Base-by-base conservation (phyloP, 2,797 vertebrate genomes). In the Cetoscarus ocellatus region DNA sequence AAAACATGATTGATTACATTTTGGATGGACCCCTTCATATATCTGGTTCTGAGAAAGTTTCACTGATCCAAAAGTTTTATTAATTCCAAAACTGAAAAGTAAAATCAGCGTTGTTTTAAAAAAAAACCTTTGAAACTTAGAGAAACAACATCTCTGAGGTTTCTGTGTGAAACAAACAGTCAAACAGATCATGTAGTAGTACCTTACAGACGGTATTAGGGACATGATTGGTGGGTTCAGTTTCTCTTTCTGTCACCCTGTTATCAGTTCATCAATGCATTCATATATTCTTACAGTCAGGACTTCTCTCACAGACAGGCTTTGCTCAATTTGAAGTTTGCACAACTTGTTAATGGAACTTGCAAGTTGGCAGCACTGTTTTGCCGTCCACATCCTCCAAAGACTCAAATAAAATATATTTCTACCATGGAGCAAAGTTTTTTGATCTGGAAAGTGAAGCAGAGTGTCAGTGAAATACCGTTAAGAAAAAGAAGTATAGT, bases 401-500 rank as follows among this genome's bases (percentile, higher is more conserved):
- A 90, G 85, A 80, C 84, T 88, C 86, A 85, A 86, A 88, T 83
- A 84, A 88, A 90, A 85, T 86, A 81, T 80, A 86, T 90, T 91
- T 88, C 84, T 65, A 83, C 85, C 75, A 88, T 73, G 85, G 86
- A 87, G 88, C 78, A 60, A 84, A 80, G 87, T 92, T 94, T 27
- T 51, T 94, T 94, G 92, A 94, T 94, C 90, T 93, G 76, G 70
- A 86, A 85, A 89, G 88, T 88, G 89, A 93, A 91, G 91, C 86
- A 82, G 86, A 84, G 89, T 92, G 89, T 92, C 90, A 90, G 90
- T 77, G 90, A 91, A 93, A 92, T 74, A 84, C 68, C 67, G 87
- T 73, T 75, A 80, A 79, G 86, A 73, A 44, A 86, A 72, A 44
- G 73, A 77, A 89, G 83, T 88, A 85, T 38, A 85, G 91, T 93